Conservation (phyloP, 2,113 vertebrate species). For the Oophaga pumilio region DNA sequence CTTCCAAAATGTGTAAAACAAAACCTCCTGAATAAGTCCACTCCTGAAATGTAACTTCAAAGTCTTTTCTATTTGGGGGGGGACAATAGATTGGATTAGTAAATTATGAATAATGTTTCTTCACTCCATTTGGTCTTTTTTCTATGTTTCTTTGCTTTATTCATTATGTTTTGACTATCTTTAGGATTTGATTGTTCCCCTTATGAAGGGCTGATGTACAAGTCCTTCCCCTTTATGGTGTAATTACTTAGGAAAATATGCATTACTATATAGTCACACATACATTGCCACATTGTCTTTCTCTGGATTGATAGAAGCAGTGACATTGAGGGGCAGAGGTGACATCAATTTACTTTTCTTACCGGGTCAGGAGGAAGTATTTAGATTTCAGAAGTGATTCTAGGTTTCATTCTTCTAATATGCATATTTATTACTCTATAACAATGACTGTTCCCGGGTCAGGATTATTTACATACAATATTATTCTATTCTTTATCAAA, state of each 20-base stretch:
- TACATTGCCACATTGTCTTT: not conserved
- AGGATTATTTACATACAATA: constrained; percentile 47
- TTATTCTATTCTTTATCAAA: constrained; percentile 37
- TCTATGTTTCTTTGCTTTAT: too few species aligned
- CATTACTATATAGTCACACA: not conserved
- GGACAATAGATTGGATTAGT: too few species aligned
- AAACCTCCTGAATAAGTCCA: too few species aligned
- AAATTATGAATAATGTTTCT: too few species aligned
- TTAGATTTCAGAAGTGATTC: constrained; percentile 54
- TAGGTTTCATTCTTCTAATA: constrained; percentile 55
- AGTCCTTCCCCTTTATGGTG: not conserved
- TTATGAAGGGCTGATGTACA: too few species aligned
- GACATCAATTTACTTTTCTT: constrained; percentile 52
- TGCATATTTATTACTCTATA: constrained; percentile 54
- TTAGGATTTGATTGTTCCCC: too few species aligned
- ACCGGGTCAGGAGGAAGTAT: constrained; percentile 38
- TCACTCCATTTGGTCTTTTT: too few species aligned
- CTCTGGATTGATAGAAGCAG: constrained; percentile 13
- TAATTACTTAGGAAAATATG: not conserved
- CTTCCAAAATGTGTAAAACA: too few species aligned
- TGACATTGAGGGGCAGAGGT: constrained; percentile 17
- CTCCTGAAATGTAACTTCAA: too few species aligned
- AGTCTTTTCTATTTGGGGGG: too few species aligned
- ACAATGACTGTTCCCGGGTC: constrained; percentile 32
- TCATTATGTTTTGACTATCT: too few species aligned